Base-by-base conservation (phyloP, 2,113 vertebrate species). In the Alosa alosa region DNA sequence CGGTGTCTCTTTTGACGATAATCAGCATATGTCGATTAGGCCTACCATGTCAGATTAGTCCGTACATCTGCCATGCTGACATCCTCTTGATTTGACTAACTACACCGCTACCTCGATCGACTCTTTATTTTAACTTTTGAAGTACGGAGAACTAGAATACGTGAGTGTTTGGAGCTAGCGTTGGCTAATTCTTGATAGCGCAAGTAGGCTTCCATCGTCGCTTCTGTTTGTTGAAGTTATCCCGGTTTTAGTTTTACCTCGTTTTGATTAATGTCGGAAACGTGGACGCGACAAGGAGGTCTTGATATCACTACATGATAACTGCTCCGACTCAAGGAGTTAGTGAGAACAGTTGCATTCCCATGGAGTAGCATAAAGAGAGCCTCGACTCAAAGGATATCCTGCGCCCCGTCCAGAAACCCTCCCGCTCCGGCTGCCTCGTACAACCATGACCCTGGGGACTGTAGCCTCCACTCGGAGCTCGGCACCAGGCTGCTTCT, bases 381-480 rank as follows among this genome's bases (percentile, higher is more conserved):
- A 89, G 87, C n/a, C 25, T 68, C n/a, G 72, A 39, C 13, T 78
- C 11, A 91, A 86, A 90, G 89, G 86, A 75, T 84, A 85, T 86
- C 81, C 86, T 20, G 82, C 57, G 22, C 17, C 64, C 49, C 82
- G 82, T 78, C 20, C 68, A 36, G 47, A 60, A 81, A n/a, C 36
- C 20, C 22, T 60, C 25, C 46, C 10, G 72, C 72, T 15, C 36
- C 31, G 72, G 72, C 36, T 78, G 72, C 31, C 31, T 78, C 11
- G 72, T 39, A 83, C 81, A 88, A 92, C 86, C 81, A 96, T 96
- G 96, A 97, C 96, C 57, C 95, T 95, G 84, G 96, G 94, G 44
- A 91, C 91, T 18, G 88, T 94, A 89, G 83, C 92, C 88, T 90
- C 57, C 78, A 87, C 92, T 81, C 91, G 91, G 90, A 92, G 90